Conservation (phyloP, 1,140 invertebrate genomes). For the Leucophenga varia region DNA sequence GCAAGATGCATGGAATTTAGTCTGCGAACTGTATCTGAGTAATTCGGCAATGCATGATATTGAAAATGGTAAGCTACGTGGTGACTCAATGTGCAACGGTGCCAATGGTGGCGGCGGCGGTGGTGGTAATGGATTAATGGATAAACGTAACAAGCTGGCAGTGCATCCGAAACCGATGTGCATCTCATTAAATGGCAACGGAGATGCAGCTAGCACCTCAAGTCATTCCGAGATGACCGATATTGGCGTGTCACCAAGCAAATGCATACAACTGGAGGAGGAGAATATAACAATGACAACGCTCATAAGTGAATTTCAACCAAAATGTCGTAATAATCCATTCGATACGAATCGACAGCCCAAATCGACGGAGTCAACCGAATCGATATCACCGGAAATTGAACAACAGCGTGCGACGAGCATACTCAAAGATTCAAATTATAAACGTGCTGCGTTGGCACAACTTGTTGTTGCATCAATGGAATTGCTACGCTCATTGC, state of each 20-base stretch:
- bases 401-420: slow-evolving; percentile 74
- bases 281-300: slow-evolving; percentile 56
- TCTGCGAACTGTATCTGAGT: slow-evolving; percentile 60
- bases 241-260: slow-evolving; percentile 35
- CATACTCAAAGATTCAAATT: slow-evolving; percentile 69
- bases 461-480: slow-evolving; percentile 54
- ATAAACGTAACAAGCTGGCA: slow-evolving; percentile 16
- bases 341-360: slow-evolving; percentile 59
- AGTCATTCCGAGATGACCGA: slow-evolving; percentile 19
- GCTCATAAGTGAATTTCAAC: slow-evolving; percentile 58
- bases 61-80: slow-evolving; percentile 52
- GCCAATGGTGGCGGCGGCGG: slow-evolving; percentile 1
- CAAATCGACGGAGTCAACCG: slow-evolving; percentile 60
- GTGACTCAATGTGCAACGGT: slow-evolving; percentile 2
- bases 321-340: slow-evolving; percentile 60
- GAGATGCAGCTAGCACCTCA: slow-evolving; percentile 18
- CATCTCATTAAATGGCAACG: slow-evolving; percentile 38
- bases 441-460: slow-evolving; percentile 47
- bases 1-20: slow-evolving; percentile 62
- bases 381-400: slow-evolving; percentile 69
- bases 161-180: slow-evolving; percentile 30
- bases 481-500: slow-evolving; percentile 47
- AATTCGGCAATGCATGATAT: slow-evolving; percentile 58
- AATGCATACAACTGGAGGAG: slow-evolving; percentile 43
- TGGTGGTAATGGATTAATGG: background rate